These are phyloP conservation scores for Burhinus oedicnemus DNA, from an alignment of 2,113 vertebrate species.

Conservation along the genomic window DNA sequence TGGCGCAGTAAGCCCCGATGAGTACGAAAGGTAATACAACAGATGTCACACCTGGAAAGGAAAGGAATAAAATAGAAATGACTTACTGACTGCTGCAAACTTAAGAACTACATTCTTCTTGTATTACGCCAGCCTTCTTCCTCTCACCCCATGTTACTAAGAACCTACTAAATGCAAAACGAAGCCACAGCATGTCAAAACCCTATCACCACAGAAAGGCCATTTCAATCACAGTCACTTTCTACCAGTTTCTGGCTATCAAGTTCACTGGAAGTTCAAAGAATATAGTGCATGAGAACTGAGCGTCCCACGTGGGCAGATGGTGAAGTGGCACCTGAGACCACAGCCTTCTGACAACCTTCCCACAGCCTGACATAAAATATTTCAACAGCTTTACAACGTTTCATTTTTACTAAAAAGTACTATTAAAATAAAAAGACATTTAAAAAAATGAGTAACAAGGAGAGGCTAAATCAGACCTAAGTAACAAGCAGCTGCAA, in stretches of 20 bases:
- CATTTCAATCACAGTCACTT: background rate
- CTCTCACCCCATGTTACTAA: background rate
- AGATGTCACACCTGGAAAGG: constrained; percentile 87
- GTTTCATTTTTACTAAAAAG: background rate
- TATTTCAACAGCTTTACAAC: background rate
- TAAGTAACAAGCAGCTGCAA: background rate
- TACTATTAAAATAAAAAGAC: background rate
- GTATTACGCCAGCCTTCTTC: background rate
- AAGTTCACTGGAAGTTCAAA: background rate
- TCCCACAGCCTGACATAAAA: background rate
- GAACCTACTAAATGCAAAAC: background rate
- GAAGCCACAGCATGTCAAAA: background rate
- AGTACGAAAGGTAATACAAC: constrained; percentile 93
- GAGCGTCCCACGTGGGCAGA: background rate
- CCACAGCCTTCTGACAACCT: background rate
- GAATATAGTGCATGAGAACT: background rate
- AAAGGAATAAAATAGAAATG: background rate
- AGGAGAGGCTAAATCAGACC: background rate
- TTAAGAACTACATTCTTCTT: background rate
- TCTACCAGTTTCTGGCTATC: background rate
- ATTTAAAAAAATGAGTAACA: background rate
- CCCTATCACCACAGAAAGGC: background rate
- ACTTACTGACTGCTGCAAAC: background rate
- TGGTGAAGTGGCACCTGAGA: accelerated
- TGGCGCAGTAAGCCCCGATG: constrained; percentile 92